Evolutionary conservation across 2,888 invertebrate genomes (phyloP).

Genomic region (Plemyria rubiginata): DNA sequence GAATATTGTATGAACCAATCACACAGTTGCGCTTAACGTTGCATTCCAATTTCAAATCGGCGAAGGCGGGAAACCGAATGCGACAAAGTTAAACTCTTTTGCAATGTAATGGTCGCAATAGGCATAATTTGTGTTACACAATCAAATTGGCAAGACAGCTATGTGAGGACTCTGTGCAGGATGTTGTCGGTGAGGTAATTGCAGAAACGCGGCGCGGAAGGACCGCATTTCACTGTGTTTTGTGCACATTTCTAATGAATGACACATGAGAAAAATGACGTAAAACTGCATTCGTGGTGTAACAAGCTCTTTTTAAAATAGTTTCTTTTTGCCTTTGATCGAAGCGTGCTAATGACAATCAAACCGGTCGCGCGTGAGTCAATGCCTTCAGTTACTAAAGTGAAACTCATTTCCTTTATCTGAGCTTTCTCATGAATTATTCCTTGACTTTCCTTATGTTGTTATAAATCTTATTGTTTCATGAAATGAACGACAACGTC

Average conservation of each 20-base stretch:
- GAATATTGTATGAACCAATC: constrained; percentile 85
- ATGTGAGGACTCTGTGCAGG: constrained; percentile 46
- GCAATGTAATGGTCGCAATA: constrained; percentile 67
- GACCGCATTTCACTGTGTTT: constrained; percentile 41
- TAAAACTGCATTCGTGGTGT: constrained; percentile 30
- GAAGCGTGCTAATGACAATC: constrained; percentile 37
- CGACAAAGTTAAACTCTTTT: constrained; percentile 71
- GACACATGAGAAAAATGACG: constrained; percentile 40
- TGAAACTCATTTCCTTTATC: constrained; percentile 33
- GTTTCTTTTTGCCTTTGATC: constrained; percentile 32
- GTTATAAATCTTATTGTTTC: constrained; percentile 10
- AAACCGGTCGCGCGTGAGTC: constrained; percentile 33
- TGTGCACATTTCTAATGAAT: constrained; percentile 39
- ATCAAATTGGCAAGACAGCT: constrained; percentile 59
- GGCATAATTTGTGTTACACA: constrained; percentile 71
- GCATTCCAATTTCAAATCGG: constrained; percentile 84
- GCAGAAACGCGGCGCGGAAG: constrained; percentile 37
- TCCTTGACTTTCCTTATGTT: constrained; percentile 24
- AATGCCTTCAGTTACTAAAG: constrained; percentile 32
- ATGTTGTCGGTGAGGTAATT: constrained; percentile 39
- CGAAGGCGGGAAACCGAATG: constrained; percentile 76
- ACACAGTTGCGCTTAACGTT: constrained; percentile 78
- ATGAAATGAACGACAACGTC: neutral
- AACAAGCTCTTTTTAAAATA: constrained; percentile 34
- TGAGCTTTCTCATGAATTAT: constrained; percentile 33